Evolutionary conservation across 2,113 vertebrate genomes (phyloP), one percentile per base, ranked within the genome.

Genomic region (Misgurnus anguillicaudatus): DNA sequence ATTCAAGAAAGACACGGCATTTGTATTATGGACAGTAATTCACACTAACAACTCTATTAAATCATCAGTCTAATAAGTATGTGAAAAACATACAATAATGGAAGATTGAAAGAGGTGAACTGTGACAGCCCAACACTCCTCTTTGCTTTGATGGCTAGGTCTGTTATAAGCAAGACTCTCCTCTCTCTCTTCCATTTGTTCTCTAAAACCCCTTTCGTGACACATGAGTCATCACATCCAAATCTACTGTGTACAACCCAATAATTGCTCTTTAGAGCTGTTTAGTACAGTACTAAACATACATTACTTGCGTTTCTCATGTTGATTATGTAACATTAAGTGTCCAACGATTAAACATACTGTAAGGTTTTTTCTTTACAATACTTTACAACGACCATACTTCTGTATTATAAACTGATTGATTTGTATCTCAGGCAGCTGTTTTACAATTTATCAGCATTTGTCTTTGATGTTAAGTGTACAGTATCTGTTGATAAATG

Each of bases 161-260:
- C 47, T 51, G 39, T 73, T 61, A 72, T 24, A 61, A 61, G 19
- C 53, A 67, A 72, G 69, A 62, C 72, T 69, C 58, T 62, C 16
- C 24, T 41, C 36, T 42, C 66, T 77, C 60, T 68, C 64, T 63
- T 73, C 71, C 45, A 0, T 45, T 66, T 7, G 64, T 48, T 76
- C 58, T 76, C 61, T 77, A 6, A 60, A 77, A 69, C 71, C 75
- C 79, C 69, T 53, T n/a, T 63, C 13, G 41, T 73, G 73, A 64
- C 31, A 39, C 60, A 21, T 75, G 68, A 72, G 47, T 75, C 77
- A 79, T 79, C 72, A 72, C 55, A 53, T 63, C 68, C 5, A 66
- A 80, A 63, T 75, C 68, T 69, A 76, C 45, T 53, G 71, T 62
- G 47, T 53, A 42, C n/a, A 73, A 24, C n/a, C 6, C 70, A 42